Conservation (phyloP, 2,888 invertebrate species). For the Acleris sparsana region DNA sequence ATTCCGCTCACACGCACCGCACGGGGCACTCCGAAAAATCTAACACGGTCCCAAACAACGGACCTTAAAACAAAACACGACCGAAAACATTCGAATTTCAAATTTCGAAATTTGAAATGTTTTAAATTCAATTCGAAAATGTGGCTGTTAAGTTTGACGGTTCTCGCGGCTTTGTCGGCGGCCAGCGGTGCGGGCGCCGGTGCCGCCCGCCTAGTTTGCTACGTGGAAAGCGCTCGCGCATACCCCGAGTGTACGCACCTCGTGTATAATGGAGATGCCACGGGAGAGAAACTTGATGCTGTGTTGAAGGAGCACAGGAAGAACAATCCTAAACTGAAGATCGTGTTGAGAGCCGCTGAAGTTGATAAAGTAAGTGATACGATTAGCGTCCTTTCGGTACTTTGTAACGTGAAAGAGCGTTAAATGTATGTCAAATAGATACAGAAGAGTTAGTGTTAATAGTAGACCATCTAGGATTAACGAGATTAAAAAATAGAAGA, state of each 20-base stretch:
- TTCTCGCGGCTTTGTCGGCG: constrained; percentile 55
- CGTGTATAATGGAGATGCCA: constrained; percentile 73
- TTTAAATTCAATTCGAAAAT: constrained; percentile 54
- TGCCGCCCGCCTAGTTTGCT: constrained; percentile 76
- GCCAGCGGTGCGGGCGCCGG: constrained; percentile 71
- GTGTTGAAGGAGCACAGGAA: constrained; percentile 77
- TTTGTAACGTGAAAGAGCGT: too few relatives aligned
- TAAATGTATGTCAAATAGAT: too few relatives aligned
- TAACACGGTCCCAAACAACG: constrained; percentile 27
- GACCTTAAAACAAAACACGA: constrained; percentile 15
- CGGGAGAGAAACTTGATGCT: constrained; percentile 71
- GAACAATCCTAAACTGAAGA: constrained; percentile 77
- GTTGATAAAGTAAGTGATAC: constrained; percentile 80
- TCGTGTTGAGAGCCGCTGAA: constrained; percentile 81
- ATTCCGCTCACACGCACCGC: constrained; percentile 70
- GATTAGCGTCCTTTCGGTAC: too few relatives aligned
- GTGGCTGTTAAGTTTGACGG: constrained; percentile 65
- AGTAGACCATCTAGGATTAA: too few relatives aligned
- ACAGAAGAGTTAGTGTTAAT: too few relatives aligned
- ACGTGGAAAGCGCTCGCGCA: constrained; percentile 64
- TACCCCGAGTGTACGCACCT: constrained; percentile 80
- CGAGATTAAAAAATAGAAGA: too few relatives aligned
- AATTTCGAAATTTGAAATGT: constrained; percentile 51
- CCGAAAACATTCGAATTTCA: constrained; percentile 37
- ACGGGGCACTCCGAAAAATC: constrained; percentile 64